Conservation (phyloP, 2,113 vertebrate species). For the Cololabis saira region DNA sequence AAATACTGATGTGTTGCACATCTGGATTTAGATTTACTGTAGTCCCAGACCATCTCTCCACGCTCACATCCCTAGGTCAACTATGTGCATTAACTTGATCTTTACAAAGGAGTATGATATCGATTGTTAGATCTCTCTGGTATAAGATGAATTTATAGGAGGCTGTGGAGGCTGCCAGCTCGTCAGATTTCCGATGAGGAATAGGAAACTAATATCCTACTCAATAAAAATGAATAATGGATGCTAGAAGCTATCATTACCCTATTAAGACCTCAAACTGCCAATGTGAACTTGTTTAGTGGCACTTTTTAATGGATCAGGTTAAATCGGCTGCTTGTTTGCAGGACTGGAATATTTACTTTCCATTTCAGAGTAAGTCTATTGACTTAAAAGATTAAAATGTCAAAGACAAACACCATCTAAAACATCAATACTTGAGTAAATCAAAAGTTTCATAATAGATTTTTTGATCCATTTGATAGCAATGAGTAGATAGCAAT, state of each 20-base stretch:
- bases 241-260: conserved; percentile 61
- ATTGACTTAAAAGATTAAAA: too few relatives aligned
- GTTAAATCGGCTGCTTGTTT: conserved; percentile 58
- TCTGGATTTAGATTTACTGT: conserved; percentile 63
- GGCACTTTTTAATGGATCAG: conserved; percentile 22
- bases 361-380: neutral
- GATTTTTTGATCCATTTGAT: too few relatives aligned
- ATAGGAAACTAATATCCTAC: conserved; percentile 49
- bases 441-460: too few relatives aligned
- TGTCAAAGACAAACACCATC: too few relatives aligned
- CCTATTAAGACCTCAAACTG: conserved; percentile 9
- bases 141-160: conserved; percentile 68
- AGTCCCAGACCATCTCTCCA: conserved; percentile 22
- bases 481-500: too few relatives aligned
- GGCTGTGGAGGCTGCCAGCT: conserved; percentile 46
- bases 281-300: conserved; percentile 48
- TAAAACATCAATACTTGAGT: too few relatives aligned
- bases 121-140: conserved; percentile 58
- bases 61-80: conserved; percentile 44
- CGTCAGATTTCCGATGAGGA: conserved; percentile 42
- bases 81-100: conserved; percentile 66
- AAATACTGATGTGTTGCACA: conserved; percentile 35
- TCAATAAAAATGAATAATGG: conserved; percentile 74
- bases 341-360: conserved; percentile 12
- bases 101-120: conserved; percentile 63